Percentiles rank a stretch among this genome's conserved stretches.
phyloP scores from a whole-genome alignment of 1,140 invertebrate species.

The Amyelois transitella region DNA sequence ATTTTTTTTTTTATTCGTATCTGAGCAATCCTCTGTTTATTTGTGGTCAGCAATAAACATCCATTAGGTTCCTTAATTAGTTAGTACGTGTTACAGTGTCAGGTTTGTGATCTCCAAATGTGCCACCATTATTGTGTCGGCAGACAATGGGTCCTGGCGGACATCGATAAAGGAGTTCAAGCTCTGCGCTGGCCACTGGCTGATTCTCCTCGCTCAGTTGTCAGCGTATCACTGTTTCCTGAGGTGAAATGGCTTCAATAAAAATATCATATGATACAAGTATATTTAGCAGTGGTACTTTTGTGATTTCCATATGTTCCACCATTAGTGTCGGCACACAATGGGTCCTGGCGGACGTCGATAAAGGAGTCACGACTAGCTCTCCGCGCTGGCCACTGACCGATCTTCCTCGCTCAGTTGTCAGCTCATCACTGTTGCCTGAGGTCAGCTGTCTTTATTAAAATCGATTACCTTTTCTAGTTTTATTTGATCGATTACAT shows the following conservation, averaged over 20 bases:
- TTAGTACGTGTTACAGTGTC: not conserved
- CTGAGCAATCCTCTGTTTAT: too few relatives aligned
- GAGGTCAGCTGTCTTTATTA: not conserved
- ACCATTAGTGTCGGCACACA: slow-evolving; percentile 4
- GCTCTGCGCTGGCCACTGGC: slow-evolving; percentile 30
- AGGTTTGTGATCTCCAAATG: not conserved
- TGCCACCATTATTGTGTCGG: not conserved
- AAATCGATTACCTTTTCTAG: not conserved
- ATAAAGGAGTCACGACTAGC: slow-evolving; percentile 44
- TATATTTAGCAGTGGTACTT: not conserved
- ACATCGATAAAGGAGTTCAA: slow-evolving; percentile 37
- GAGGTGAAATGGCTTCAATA: not conserved
- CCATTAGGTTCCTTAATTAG: too few relatives aligned
- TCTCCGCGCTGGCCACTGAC: slow-evolving; percentile 34
- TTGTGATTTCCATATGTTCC: not conserved
- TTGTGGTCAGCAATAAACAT: too few relatives aligned
- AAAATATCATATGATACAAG: not conserved
- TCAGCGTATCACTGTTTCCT: not conserved
- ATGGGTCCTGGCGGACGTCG: slow-evolving; percentile 9
- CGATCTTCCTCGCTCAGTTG: slow-evolving; percentile 16
- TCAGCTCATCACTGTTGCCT: not conserved
- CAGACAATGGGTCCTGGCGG: slow-evolving; percentile 7
- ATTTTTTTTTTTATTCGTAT: too few relatives aligned
- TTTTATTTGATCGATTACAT: too few relatives aligned
- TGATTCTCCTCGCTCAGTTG: slow-evolving; percentile 14